phyloP scores from a whole-genome alignment of 2,797 vertebrate genomes.

The Brachyrhaphis roseni region DNA sequence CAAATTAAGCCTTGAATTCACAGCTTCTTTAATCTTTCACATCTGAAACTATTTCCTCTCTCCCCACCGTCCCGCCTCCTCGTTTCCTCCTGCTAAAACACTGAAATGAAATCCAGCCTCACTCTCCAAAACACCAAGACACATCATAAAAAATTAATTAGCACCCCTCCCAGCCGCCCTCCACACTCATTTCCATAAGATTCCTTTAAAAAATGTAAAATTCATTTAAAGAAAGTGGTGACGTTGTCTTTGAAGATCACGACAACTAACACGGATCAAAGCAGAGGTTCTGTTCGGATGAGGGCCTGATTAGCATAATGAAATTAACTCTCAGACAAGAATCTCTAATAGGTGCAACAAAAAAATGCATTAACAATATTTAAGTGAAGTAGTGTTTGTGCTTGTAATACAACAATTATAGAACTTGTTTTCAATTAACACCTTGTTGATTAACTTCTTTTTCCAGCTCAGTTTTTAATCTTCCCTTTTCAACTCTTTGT shows the following conservation, averaged over 20 bases:
- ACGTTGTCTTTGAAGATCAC: conserved; percentile 99
- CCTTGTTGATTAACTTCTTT: conserved; percentile 93
- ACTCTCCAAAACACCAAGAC: conserved; percentile 95
- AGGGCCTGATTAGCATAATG: conserved; percentile 99
- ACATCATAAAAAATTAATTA: conserved; percentile 99
- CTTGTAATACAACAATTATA: conserved; percentile 97
- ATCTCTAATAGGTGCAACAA: conserved; percentile 99
- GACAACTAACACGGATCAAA: conserved; percentile 99
- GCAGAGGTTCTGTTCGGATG: conserved; percentile 96
- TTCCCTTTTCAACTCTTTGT: conserved; percentile 45
- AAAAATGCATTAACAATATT: conserved; percentile 97
- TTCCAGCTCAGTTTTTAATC: conserved; percentile 61
- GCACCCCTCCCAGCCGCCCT: conserved; percentile 69
- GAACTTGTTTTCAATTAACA: conserved; percentile 98
- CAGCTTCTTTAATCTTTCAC: conserved; percentile 97
- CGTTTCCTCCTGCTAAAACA: conserved; percentile 91
- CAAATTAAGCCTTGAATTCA: conserved; percentile 93
- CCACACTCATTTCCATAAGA: conserved; percentile 95
- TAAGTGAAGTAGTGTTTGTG: conserved; percentile 98
- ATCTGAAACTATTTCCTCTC: conserved; percentile 84
- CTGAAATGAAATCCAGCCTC: conserved; percentile 91
- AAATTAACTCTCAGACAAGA: conserved; percentile 99
- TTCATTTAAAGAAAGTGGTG: conserved; percentile 99
- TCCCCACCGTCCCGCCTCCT: conserved; percentile 42
- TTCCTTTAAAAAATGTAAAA: conserved; percentile 94